Conservation (phyloP, 2,113 vertebrate genomes). For the Rhadina sibilatrix region DNA sequence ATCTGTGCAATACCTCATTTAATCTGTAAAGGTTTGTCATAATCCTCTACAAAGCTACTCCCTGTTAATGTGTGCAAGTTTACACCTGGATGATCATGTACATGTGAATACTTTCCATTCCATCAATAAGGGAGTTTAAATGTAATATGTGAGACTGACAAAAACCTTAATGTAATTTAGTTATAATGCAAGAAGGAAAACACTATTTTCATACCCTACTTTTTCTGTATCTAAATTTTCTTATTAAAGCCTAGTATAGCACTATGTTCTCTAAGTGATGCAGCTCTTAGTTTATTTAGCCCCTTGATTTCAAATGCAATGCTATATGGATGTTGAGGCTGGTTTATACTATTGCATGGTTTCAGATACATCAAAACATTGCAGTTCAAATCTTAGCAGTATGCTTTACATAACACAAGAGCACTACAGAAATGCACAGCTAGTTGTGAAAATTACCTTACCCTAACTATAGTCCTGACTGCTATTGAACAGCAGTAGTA, state of each 20-base stretch:
- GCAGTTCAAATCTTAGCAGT: constrained; percentile 66
- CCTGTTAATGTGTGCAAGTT: constrained; percentile 85
- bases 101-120: constrained; percentile 81
- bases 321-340: constrained; percentile 81
- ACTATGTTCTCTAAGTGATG: constrained; percentile 85
- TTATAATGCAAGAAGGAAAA: constrained; percentile 84
- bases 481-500: constrained; percentile 16
- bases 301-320: constrained; percentile 79
- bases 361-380: constrained; percentile 73
- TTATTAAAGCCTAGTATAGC: constrained; percentile 89
- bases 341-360: constrained; percentile 84
- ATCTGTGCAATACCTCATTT: constrained; percentile 99
- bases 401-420: constrained; percentile 58
- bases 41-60: constrained; percentile 81
- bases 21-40: constrained; percentile 88
- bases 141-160: constrained; percentile 79
- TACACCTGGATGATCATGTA: constrained; percentile 79
- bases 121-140: constrained; percentile 80
- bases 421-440: constrained; percentile 50
- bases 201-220: constrained; percentile 95
- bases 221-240: constrained; percentile 92
- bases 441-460: constrained; percentile 47
- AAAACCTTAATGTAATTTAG: constrained; percentile 82
- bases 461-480: constrained; percentile 44
- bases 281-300: constrained; percentile 82